Base-by-base conservation (phyloP, 2,797 vertebrate genomes). In the Oreochromis grahami region DNA sequence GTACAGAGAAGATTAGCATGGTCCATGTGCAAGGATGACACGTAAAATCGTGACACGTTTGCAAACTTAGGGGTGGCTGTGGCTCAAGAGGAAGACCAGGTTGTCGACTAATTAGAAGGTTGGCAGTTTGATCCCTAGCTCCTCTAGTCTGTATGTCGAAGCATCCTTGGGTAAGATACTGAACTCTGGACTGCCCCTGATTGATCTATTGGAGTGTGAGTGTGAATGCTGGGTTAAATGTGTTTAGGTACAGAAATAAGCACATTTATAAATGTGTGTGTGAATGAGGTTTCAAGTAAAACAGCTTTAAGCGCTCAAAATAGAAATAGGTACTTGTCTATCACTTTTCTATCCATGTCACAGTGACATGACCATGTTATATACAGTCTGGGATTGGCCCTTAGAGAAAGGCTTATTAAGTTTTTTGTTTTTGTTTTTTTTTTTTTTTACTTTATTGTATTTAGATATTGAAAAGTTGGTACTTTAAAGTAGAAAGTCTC, bases 101-200 rank as follows among this genome's bases (percentile, higher is more conserved):
- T 43, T 41, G 38, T 43, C 38, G 5, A 43, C 2, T 43, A 68
- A 70, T 43, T 15, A 43, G 21, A 43, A 43, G 38, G 65, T 17
- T 15, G 21, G 38, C 38, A 10, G 13, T 15, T 68, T 43, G 5
- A 43, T 43, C 21, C 65, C 14, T 15, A 11, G 38, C 38, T 70
- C 65, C 21, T 43, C 38, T 70, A 70, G 21, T 45, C 21, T 70
- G 65, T 17, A 70, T 43, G 65, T 43, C 0, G 2, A 24, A 70
- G 65, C 14, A 70, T 70, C 0, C 21, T 2, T 0, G 2, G 38
- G 21, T 38, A 45, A 70, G 0, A 0, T 68, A 26, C 38, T 45
- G 19, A 65, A 21, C 34, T 65, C 60, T 38, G 60, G 34, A 3
- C 1, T 13, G 58, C 6, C 58, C n/a, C n/a, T n/a, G n/a, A n/a